A percentile compares a stretch with the other conserved stretches of the same genome.
Conservation (phyloP, 2,797 vertebrate species). For the Myotis planiceps region DNA sequence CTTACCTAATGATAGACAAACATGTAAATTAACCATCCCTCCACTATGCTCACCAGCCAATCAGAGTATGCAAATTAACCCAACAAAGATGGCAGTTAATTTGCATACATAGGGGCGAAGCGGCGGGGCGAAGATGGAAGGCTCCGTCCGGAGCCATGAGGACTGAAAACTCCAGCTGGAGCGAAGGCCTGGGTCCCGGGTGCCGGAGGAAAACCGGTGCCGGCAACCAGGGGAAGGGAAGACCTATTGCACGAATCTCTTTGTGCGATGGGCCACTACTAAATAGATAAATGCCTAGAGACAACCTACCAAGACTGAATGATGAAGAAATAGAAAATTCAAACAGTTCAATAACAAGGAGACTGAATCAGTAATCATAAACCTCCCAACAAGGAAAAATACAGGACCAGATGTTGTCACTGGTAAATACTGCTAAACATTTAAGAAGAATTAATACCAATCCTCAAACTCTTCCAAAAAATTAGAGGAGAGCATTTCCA, state of each 20-base stretch:
- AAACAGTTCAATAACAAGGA: neutral
- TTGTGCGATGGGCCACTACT: neutral
- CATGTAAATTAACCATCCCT: too few relatives aligned
- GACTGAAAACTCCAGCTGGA: too few relatives aligned
- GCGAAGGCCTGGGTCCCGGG: too few relatives aligned
- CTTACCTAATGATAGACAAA: too few relatives aligned
- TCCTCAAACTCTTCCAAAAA: neutral
- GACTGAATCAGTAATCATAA: neutral
- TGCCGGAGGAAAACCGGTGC: too few relatives aligned
- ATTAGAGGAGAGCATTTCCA: neutral
- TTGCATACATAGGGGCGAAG: too few relatives aligned
- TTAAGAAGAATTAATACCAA: neutral
- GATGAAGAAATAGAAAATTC: neutral
- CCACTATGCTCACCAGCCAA: too few relatives aligned
- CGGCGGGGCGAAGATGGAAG: fast-evolving
- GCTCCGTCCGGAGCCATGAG: too few relatives aligned
- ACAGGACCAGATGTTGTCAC: neutral
- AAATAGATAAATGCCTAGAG: neutral
- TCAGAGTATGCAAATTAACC: too few relatives aligned
- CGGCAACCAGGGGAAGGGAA: too few relatives aligned
- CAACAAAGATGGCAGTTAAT: too few relatives aligned
- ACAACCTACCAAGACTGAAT: neutral
- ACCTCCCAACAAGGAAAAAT: neutral
- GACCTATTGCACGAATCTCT: too few relatives aligned
- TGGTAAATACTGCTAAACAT: neutral